Conservation (phyloP, 2,113 vertebrate species). For the Brachypteracias leptosomus region DNA sequence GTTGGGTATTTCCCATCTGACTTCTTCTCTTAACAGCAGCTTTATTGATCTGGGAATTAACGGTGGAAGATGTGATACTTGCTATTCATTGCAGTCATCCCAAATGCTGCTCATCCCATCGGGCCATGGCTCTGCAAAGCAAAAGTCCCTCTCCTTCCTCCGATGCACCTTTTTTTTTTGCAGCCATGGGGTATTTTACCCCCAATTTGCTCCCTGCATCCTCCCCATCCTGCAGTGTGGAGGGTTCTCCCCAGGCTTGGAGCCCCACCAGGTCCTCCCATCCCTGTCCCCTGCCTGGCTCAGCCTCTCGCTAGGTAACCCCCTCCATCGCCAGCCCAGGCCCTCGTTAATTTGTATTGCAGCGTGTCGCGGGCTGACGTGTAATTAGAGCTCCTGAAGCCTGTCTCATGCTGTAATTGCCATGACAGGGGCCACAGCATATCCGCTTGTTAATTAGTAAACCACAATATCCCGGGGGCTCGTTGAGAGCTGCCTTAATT, state of each 20-base stretch:
- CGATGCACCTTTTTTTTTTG: background rate
- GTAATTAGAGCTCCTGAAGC: constrained; percentile 68
- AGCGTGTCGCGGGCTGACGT: constrained; percentile 51
- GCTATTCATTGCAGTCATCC: constrained; percentile 39
- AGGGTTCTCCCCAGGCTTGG: background rate
- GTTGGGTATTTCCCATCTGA: constrained; percentile 52
- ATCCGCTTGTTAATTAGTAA: constrained; percentile 84
- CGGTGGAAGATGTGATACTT: background rate
- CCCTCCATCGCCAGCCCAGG: constrained; percentile 5
- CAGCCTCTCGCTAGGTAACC: constrained; percentile 11
- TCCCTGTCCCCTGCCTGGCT: background rate
- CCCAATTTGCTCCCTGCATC: background rate
- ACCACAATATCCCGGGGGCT: constrained; percentile 79
- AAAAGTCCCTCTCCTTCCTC: background rate
- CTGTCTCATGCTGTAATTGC: constrained; percentile 77
- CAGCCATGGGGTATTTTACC: background rate
- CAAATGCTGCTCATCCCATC: constrained; percentile 19
- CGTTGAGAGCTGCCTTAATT: constrained; percentile 75
- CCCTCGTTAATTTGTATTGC: constrained; percentile 65
- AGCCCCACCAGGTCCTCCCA: background rate
- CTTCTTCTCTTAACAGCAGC: constrained; percentile 40
- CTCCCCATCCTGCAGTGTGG: accelerated
- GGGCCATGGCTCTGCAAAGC: background rate
- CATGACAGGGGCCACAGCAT: constrained; percentile 74
- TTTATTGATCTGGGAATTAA: constrained; percentile 61